Evolutionary conservation across 1,140 invertebrate genomes (phyloP), one percentile per base, ranked within the genome.

Genomic region (Sesamia nonagrioides): DNA sequence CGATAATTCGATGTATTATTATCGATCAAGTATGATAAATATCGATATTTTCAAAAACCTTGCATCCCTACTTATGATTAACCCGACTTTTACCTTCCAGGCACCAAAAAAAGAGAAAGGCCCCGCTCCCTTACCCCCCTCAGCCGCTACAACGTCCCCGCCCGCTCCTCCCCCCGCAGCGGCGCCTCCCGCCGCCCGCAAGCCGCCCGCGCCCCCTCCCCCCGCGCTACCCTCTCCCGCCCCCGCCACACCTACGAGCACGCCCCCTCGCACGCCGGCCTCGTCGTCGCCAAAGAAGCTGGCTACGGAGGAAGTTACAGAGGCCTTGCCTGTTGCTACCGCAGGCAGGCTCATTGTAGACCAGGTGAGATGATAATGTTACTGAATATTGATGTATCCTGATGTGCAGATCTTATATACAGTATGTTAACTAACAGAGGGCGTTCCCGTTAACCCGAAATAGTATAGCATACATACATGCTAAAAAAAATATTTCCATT

Each of bases 21-120:
- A n/a, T n/a, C n/a, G n/a, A n/a, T n/a, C n/a, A n/a, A n/a, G n/a
- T n/a, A n/a, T n/a, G n/a, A n/a, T n/a, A n/a, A n/a, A n/a, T n/a
- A n/a, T n/a, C n/a, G n/a, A n/a, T n/a, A n/a, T n/a, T n/a, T n/a
- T n/a, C n/a, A n/a, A n/a, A n/a, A n/a, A n/a, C 18, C 48, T 61
- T 75, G 17, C 17, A 52, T 11, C 17, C 7, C 21, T 11, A 21
- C 27, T 58, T 13, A 58, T 17, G 0, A 8, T 9, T 58, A 52
- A 5, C 13, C 48, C 2, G 4, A 21, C 2, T 58, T 27, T 11
- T 58, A 9, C 13, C n/a, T 58, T 58, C 11, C 27, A 58, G 95
- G 94, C 95, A 78, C 94, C 95, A 71, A 96, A 96, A 92, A 96
- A 96, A 91, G 97, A 97, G 81, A 97, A 97, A 89, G 97, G 97